Conservation (phyloP, 2,113 vertebrate species). For the Bolborhynchus lineola region DNA sequence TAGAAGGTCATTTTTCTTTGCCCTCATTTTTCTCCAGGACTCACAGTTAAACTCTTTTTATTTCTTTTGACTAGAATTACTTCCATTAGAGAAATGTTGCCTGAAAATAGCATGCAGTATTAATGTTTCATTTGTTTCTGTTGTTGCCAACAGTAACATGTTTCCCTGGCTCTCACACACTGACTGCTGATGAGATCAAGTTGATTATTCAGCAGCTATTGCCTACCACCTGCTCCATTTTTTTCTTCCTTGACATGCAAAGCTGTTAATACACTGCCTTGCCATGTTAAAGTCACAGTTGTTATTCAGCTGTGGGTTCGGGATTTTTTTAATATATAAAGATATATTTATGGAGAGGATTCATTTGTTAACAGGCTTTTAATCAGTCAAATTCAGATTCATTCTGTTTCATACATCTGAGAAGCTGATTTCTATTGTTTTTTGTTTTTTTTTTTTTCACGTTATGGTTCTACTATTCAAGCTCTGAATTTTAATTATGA, state of each 20-base stretch:
- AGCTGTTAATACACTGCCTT: background rate
- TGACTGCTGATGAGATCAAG: conserved; percentile 8
- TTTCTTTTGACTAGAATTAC: background rate
- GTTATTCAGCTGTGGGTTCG: background rate
- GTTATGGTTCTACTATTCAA: background rate
- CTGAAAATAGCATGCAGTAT: background rate
- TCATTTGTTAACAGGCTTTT: background rate
- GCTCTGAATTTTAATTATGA: background rate
- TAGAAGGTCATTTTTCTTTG: background rate
- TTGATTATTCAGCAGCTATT: conserved; percentile 52
- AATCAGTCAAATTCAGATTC: background rate
- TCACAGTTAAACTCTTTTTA: background rate
- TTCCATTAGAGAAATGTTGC: background rate
- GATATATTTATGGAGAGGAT: background rate
- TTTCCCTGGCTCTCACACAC: conserved; percentile 22
- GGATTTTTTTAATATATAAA: background rate
- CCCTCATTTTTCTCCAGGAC: background rate
- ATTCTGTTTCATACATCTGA: background rate
- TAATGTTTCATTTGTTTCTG: conserved; percentile 22
- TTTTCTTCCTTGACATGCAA: background rate
- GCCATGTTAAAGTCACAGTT: background rate
- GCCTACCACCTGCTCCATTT: conserved; percentile 37
- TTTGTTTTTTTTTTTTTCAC: background rate
- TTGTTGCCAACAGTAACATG: conserved; percentile 40
- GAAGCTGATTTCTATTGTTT: background rate